These are phyloP conservation scores for Conger conger DNA, from an alignment of 2,113 vertebrate species.

Conservation along the genomic window DNA sequence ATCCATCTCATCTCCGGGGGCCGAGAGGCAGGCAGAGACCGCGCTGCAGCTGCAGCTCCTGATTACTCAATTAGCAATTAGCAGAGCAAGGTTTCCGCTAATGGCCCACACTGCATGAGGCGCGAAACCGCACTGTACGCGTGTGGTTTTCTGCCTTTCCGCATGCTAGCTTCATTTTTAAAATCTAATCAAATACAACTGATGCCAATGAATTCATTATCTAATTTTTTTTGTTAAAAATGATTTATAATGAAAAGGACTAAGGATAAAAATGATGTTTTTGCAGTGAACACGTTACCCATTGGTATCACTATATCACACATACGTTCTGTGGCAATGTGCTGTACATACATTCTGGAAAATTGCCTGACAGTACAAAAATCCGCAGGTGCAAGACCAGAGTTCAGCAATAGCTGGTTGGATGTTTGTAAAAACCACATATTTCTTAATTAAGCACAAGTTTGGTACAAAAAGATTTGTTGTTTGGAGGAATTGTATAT, in stretches of 20 bases:
- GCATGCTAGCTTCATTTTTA: too few species aligned
- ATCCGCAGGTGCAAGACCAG: background rate
- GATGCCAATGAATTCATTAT: background rate
- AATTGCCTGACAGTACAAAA: background rate
- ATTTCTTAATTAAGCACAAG: background rate
- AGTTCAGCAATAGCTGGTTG: background rate
- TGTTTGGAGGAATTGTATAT: background rate
- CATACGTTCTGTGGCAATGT: background rate
- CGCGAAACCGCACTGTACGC: background rate
- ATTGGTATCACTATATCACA: too few species aligned
- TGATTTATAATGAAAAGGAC: too few species aligned
- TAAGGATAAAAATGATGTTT: too few species aligned
- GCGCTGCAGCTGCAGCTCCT: background rate
- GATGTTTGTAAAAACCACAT: background rate
- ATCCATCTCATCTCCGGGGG: background rate
- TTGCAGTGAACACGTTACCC: background rate
- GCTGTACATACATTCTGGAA: background rate
- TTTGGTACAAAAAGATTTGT: background rate
- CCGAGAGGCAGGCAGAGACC: background rate
- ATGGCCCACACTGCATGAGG: background rate
- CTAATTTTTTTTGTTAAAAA: too few species aligned
- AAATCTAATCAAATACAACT: background rate
- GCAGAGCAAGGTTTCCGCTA: background rate
- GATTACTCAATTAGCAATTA: slow-evolving; percentile 1
- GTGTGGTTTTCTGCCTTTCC: background rate